Conservation (phyloP, 2,888 invertebrate genomes). For the Dasypogon diadema region DNA sequence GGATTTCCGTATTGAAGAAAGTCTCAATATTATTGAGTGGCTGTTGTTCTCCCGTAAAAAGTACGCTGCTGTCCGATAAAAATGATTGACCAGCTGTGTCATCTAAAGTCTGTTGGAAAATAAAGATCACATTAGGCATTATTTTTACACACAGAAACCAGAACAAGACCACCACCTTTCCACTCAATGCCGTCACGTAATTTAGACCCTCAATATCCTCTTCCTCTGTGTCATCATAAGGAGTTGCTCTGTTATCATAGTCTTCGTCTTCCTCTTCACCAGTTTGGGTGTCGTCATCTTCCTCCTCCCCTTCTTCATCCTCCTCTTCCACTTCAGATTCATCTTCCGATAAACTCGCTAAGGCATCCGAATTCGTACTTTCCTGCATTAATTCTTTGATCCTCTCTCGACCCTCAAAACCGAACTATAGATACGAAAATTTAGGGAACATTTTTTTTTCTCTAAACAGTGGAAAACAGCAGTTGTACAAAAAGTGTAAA, state of each 20-base stretch:
- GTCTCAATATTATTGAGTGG: slow-evolving; percentile 60
- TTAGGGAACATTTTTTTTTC: too few relatives aligned
- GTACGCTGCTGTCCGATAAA: slow-evolving; percentile 56
- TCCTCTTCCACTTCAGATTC: slow-evolving; percentile 73
- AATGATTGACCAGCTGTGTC: slow-evolving; percentile 38
- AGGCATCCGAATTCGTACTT: slow-evolving; percentile 70
- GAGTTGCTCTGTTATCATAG: slow-evolving; percentile 63
- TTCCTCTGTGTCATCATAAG: slow-evolving; percentile 62
- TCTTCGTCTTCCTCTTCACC: slow-evolving; percentile 60
- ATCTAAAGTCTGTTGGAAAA: slow-evolving; percentile 48
- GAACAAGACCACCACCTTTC: too few relatives aligned
- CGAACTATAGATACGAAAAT: too few relatives aligned
- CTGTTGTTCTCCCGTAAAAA: slow-evolving; percentile 54
- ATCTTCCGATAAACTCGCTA: slow-evolving; percentile 75
- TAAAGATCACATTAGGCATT: too few relatives aligned
- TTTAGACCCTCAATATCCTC: slow-evolving; percentile 59
- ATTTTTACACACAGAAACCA: too few relatives aligned
- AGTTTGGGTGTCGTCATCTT: slow-evolving; percentile 62
- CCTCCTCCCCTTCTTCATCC: slow-evolving; percentile 69
- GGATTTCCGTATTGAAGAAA: slow-evolving; percentile 64
- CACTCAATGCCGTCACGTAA: slow-evolving; percentile 49
- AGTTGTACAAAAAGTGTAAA: too few relatives aligned
- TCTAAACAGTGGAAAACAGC: too few relatives aligned
- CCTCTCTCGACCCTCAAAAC: slow-evolving; percentile 68
- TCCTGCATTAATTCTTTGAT: slow-evolving; percentile 67